Percentiles rank a stretch among this genome's conserved stretches.
Conservation (phyloP, 2,797 vertebrate species). For the Coilia nasus region DNA sequence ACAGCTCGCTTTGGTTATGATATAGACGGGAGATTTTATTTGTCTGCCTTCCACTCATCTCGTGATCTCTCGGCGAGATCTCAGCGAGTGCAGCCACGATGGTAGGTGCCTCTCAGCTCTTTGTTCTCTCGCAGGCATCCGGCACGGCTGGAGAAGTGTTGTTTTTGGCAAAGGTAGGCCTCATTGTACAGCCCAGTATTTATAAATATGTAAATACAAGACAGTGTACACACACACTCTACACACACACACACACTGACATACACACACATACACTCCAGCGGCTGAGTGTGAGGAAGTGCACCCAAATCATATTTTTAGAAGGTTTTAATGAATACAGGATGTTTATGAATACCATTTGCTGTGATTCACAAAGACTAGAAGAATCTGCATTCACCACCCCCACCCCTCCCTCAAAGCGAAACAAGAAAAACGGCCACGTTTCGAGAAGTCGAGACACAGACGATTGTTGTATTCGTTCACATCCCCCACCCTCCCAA, state of each 20-base stretch:
- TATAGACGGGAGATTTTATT: constrained; percentile 39
- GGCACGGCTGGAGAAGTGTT: constrained; percentile 71
- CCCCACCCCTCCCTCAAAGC: constrained; percentile 60
- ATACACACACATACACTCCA: background rate
- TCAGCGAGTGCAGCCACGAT: constrained; percentile 44
- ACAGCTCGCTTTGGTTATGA: constrained; percentile 51
- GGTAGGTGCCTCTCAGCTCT: constrained; percentile 63
- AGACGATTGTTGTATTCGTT: constrained; percentile 70
- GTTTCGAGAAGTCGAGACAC: constrained; percentile 69
- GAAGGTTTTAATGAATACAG: constrained; percentile 86
- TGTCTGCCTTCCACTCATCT: constrained; percentile 47
- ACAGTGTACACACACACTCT: constrained; percentile 51
- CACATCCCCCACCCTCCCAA: constrained; percentile 38
- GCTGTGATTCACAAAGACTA: constrained; percentile 80
- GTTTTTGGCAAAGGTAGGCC: constrained; percentile 75
- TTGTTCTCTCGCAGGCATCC: constrained; percentile 74
- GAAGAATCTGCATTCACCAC: constrained; percentile 75
- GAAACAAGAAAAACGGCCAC: constrained; percentile 60
- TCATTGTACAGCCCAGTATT: constrained; percentile 80
- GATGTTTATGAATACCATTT: constrained; percentile 84
- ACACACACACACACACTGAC: constrained; percentile 15
- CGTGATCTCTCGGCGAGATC: constrained; percentile 18
- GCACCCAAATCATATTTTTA: constrained; percentile 79
- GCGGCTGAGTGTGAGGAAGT: constrained; percentile 58
- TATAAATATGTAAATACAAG: constrained; percentile 83